Base-by-base conservation (phyloP, 2,113 vertebrate species). In the Mormoops blainvillei region DNA sequence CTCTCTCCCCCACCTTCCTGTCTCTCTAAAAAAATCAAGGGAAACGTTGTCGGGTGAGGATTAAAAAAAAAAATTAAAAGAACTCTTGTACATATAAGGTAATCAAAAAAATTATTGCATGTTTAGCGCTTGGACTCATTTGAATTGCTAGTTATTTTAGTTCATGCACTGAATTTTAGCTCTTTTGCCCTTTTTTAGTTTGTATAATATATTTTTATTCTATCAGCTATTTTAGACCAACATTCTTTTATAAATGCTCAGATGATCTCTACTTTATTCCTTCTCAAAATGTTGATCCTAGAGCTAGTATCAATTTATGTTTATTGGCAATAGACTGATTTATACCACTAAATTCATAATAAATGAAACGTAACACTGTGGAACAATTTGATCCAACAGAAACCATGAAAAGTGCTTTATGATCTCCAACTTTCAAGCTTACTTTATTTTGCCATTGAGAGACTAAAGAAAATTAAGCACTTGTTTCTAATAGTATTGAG, bases 201-300 rank as follows among this genome's bases (percentile, higher is more conserved):
- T 94, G 85, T 81, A 96, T 28, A 63, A 92, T 96, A 85, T 82
- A 91, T 97, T 97, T 98, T 97, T 96, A 97, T 95, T 95, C 90
- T 85, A 91, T 77, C 11, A 50, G 77, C 65, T 94, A 97, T 97
- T 97, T 96, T 81, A 86, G 82, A 91, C 45, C 41, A 96, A 88
- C 56, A 91, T 63, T 96, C 73, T 89, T 96, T 94, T 87, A 11
- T 94, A 97, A 96, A 84, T 45, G 63, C 73, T 95, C 81, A 63
- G 63, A 77, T 77, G 24, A 91, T 94, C 68, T 91, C 41, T 80
- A 81, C 28, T 94, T 94, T 95, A 87, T 88, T 61, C 77, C 77
- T 90, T 94, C 48, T 78, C 92, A 96, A 96, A 97, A 77, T 80
- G 91, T 78, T 87, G 73, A 73, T 83, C 58, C 76, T 95, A 77